Evolutionary conservation across 1,140 invertebrate species (phyloP).

Genomic region (Phocides pigmalion): DNA sequence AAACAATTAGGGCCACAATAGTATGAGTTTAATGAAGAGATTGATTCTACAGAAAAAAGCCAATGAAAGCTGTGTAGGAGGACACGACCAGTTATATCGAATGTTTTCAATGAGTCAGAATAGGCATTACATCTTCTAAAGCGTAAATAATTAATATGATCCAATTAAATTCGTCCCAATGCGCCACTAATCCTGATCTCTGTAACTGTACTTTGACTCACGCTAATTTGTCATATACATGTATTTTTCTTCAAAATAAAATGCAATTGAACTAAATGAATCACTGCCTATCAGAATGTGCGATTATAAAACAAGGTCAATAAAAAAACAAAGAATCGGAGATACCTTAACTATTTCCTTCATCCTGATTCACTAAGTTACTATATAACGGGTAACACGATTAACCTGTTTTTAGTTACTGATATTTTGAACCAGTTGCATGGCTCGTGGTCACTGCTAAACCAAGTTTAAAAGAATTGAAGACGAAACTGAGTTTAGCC

Average conservation of each 20-base stretch:
- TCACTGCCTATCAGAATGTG: no score
- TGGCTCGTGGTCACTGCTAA: no score
- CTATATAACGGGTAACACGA: no score
- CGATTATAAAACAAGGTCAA: no score
- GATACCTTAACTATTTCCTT: neutral
- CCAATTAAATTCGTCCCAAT: constrained; percentile 7
- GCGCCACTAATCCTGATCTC: neutral
- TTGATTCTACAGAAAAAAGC: constrained; percentile 21
- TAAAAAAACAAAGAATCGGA: no score
- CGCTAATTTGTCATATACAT: neutral
- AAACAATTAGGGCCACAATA: constrained; percentile 36
- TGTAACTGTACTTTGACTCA: neutral
- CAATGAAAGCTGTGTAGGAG: constrained; percentile 58
- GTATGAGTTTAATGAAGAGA: constrained; percentile 27
- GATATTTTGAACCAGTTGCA: no score
- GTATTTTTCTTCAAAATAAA: no score
- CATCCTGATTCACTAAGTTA: neutral
- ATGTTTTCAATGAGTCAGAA: constrained; percentile 28
- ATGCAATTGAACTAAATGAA: no score
- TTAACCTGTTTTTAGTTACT: no score
- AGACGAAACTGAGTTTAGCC: no score
- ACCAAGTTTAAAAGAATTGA: no score
- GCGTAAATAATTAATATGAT: constrained; percentile 2
- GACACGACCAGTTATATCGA: constrained; percentile 40
- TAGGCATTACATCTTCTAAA: neutral